phyloP scores from a whole-genome alignment of 2,797 vertebrate species.

The Hapalemur alaotrensis region DNA sequence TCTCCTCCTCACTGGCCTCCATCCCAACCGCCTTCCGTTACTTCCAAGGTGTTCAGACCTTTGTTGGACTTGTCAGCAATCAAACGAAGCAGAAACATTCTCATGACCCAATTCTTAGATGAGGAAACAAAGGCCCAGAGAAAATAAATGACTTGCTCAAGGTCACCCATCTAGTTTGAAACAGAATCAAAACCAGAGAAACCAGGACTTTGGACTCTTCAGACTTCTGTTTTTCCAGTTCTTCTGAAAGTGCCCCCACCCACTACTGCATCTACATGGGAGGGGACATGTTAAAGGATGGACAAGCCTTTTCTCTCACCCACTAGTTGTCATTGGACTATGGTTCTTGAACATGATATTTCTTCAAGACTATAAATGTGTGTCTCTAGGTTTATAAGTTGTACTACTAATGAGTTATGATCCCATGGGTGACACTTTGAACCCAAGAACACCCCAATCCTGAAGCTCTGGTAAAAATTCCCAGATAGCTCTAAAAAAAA shows the following conservation, averaged over 20 bases:
- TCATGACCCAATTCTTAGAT: not conserved
- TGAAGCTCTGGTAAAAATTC: not conserved
- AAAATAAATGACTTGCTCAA: not conserved
- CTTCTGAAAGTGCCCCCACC: not conserved
- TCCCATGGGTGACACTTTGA: not conserved
- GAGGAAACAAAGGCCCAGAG: not conserved
- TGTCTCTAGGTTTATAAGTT: not conserved
- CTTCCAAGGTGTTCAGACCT: not conserved
- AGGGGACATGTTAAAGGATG: not conserved
- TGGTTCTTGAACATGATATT: not conserved
- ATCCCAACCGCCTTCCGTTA: not conserved
- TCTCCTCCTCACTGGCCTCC: not conserved
- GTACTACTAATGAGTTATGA: not conserved
- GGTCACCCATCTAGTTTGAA: not conserved
- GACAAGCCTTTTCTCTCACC: not conserved
- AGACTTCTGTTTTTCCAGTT: not conserved
- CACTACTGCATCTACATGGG: not conserved
- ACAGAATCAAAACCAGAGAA: constrained; percentile 22
- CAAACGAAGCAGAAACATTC: not conserved
- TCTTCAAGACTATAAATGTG: not conserved
- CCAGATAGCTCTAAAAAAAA: not conserved
- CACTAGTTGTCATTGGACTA: not conserved
- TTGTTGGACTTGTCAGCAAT: not conserved
- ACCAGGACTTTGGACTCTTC: not conserved
- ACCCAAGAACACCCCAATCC: not conserved